Evolutionary conservation across 2,113 vertebrate species (phyloP).

Genomic region (Calypte anna): DNA sequence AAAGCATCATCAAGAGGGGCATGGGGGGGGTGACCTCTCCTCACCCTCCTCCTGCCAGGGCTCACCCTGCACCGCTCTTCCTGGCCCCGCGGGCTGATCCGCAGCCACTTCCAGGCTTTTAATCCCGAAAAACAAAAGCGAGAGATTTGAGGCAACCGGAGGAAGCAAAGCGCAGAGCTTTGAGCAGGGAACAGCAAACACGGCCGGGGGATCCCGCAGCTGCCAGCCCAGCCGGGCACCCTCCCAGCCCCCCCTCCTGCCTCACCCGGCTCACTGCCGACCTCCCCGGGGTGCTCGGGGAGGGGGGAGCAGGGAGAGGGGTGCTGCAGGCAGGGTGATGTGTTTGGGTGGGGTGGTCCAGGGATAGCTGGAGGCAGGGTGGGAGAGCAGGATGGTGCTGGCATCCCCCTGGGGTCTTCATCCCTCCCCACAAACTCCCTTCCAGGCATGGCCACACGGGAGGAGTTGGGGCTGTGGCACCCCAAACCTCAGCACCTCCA

Average conservation of each 20-base stretch:
- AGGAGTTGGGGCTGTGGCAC: fast-evolving
- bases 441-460: fast-evolving
- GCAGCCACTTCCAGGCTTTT: constrained; percentile 33
- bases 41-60: neutral
- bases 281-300: fast-evolving
- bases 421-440: neutral
- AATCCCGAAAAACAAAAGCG: constrained; percentile 60
- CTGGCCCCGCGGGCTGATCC: neutral
- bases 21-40: neutral
- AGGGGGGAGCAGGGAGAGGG: too few species aligned
- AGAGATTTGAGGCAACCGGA: neutral
- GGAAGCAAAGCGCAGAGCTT: constrained; percentile 42
- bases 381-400: fast-evolving
- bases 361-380: neutral
- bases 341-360: neutral
- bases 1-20: too few species aligned
- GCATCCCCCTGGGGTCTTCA: neutral
- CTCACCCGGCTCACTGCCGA: neutral
- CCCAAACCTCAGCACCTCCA: neutral
- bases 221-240: neutral
- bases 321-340: neutral
- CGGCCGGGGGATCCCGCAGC: neutral
- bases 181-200: constrained; percentile 67
- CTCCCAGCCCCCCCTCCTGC: neutral
- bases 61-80: neutral